A percentile compares a stretch with the other conserved stretches of the same genome.
These are phyloP conservation scores for Mormyrus lacerda DNA, from an alignment of 2,113 vertebrate species.

Conservation along the genomic window DNA sequence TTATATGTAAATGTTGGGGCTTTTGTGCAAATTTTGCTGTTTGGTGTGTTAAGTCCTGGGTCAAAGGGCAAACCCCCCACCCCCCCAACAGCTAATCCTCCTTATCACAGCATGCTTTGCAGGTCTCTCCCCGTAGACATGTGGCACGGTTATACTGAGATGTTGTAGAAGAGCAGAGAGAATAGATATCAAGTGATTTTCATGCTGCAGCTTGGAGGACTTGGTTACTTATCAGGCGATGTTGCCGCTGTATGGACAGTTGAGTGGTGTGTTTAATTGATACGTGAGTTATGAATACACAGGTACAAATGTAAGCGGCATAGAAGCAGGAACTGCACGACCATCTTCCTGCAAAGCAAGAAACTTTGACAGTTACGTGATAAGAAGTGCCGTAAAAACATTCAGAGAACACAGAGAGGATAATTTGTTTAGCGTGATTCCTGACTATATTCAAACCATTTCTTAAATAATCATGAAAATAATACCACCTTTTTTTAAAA, in stretches of 20 bases:
- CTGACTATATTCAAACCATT: background rate
- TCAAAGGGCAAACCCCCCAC: constrained; percentile 25
- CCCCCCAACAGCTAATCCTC: constrained; percentile 19
- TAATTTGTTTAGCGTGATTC: background rate
- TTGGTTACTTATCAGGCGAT: background rate
- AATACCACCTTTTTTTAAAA: background rate
- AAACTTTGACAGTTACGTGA: background rate
- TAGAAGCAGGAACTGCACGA: background rate
- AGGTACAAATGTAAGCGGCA: background rate
- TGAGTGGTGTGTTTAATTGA: background rate
- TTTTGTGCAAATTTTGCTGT: background rate
- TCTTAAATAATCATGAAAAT: background rate
- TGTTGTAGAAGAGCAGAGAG: background rate
- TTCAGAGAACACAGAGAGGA: background rate
- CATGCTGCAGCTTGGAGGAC: background rate
- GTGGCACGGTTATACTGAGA: constrained; percentile 27
- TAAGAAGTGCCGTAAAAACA: background rate
- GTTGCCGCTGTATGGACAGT: background rate
- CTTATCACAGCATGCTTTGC: constrained; percentile 22
- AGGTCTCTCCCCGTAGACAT: constrained; percentile 36
- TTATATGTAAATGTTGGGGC: background rate
- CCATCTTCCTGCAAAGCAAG: background rate
- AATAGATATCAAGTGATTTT: background rate
- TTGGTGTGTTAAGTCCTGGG: background rate
- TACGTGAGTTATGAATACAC: background rate